Evolutionary conservation across 2,113 vertebrate species (phyloP).

Genomic region (Rhea pennata): DNA sequence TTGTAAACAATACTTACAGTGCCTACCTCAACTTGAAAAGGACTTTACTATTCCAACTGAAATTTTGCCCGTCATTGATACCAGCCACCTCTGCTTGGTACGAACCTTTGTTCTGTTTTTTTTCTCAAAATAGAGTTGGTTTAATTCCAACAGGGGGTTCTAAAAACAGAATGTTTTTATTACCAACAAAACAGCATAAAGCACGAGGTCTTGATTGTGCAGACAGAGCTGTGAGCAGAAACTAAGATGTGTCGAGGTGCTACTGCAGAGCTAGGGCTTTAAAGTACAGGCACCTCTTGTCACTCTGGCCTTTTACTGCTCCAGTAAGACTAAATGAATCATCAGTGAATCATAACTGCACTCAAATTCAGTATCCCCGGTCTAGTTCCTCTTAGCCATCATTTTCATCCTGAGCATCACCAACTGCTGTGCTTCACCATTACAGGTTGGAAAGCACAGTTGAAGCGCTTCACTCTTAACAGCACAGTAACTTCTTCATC

Average conservation of each 20-base stretch:
- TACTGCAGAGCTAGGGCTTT: background rate
- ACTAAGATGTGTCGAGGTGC: background rate
- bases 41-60: background rate
- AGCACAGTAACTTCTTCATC: background rate
- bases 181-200: background rate
- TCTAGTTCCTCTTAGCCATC: background rate
- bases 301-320: background rate
- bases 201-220: background rate
- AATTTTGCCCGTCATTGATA: background rate
- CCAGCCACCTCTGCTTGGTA: background rate
- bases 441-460: fast-evolving
- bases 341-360: background rate
- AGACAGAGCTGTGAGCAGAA: background rate
- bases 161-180: background rate
- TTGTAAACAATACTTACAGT: background rate
- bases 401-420: background rate
- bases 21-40: background rate
- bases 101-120: conserved; percentile 1
- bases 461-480: background rate
- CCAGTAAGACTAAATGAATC: background rate
- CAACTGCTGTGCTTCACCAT: background rate
- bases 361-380: background rate
- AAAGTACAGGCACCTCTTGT: background rate
- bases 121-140: background rate
- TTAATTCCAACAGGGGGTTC: conserved; percentile 6